Percentiles rank a stretch among this genome's conserved stretches.
phyloP scores from a whole-genome alignment of 2,888 invertebrate species.

The Melanchra persicariae region DNA sequence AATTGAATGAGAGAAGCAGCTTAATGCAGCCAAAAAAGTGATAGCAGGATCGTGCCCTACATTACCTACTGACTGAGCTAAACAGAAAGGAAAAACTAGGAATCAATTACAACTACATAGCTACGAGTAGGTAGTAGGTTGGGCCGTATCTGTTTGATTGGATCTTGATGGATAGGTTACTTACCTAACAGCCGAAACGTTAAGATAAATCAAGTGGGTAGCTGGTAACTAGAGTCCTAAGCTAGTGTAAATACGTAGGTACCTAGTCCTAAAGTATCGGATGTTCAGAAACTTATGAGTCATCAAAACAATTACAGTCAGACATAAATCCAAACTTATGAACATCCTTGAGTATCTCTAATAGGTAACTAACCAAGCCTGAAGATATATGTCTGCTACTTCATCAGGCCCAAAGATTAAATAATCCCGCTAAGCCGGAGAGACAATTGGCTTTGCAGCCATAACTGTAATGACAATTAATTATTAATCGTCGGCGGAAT shows the following conservation, averaged over 20 bases:
- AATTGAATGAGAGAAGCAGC: background rate
- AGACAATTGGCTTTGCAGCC: slow-evolving; percentile 76
- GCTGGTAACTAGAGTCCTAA: background rate
- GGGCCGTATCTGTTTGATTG: background rate
- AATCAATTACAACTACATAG: background rate
- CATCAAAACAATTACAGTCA: slow-evolving; percentile 12
- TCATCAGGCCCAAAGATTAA: slow-evolving; percentile 58
- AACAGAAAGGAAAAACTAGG: background rate
- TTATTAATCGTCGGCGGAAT: slow-evolving; percentile 79
- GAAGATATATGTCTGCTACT: slow-evolving; percentile 48
- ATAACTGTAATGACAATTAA: slow-evolving; percentile 80
- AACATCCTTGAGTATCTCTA: background rate
- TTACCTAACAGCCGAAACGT: background rate
- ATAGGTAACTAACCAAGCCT: background rate
- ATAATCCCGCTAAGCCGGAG: slow-evolving; percentile 62
- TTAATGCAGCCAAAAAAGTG: background rate
- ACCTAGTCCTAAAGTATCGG: background rate
- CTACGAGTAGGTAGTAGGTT: background rate
- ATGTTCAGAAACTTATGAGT: slow-evolving; percentile 9
- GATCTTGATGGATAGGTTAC: slow-evolving; percentile 10
- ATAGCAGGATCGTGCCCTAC: background rate
- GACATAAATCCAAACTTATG: background rate
- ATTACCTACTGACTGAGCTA: background rate
- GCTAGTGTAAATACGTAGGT: background rate
- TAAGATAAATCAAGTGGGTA: background rate